Base-by-base conservation (phyloP, 1,140 invertebrate genomes). In the Drosophila nigrodunni region DNA sequence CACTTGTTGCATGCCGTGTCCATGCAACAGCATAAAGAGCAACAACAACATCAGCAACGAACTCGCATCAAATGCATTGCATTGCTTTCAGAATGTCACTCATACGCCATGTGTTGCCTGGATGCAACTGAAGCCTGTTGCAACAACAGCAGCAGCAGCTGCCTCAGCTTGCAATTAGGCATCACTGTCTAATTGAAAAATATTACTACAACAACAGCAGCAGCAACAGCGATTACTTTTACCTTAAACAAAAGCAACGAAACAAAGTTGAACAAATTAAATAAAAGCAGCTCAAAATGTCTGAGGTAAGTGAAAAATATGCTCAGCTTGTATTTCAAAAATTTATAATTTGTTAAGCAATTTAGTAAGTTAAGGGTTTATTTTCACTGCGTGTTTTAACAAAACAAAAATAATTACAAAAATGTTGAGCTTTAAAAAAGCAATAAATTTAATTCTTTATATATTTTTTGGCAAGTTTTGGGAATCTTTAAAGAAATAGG, bases 1-100 rank as follows among this genome's bases (percentile, higher is more conserved):
- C 82, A 87, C 82, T 87, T 87, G 82, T 87, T 87, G 82, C 82
- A 86, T 66, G 72, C 72, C 39, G 13, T 7, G 52, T 66, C 72
- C 77, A 77, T 79, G 72, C 75, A 69, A 44, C 52, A 30, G 65
- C 81, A 82, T 58, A 79, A 77, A 67, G 18, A 21, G 18, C 74
- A 68, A 43, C 50, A 30, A 13, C 59, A 25, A 34, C 57, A 60
- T 8, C 77, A 64, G 49, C 77, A 77, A 77, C 80, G 80, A 83
- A 83, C 80, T 83, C 67, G 68, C 78, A 65, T 59, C 72, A 83
- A 77, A 74, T 69, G 58, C 44, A 18, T 18, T 25, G 44, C 13
- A 43, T 0, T 41, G 44, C 65, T 41, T 41, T 15, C 41, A 60
- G 64, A 41, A 50, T 60, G 50, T 64, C 67, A 77, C 80, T 55